Conservation (phyloP, 2,888 invertebrate genomes). For the Macrosoma leucophasiata region DNA sequence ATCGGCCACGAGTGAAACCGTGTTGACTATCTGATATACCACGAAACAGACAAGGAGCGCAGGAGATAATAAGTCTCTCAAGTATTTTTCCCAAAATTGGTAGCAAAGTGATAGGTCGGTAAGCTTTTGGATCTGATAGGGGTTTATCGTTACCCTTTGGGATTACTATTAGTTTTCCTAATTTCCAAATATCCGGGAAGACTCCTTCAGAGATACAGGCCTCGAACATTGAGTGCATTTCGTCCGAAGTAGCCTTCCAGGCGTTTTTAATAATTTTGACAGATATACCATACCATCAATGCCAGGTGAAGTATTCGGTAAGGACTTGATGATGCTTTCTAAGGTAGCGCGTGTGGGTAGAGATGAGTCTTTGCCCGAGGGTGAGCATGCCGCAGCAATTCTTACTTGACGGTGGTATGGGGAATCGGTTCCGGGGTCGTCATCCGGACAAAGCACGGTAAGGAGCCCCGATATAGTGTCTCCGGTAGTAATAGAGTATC, state of each 20-base stretch:
- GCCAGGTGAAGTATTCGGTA: conserved; percentile 32
- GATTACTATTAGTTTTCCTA: conserved; percentile 24
- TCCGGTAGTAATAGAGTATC: conserved; percentile 3
- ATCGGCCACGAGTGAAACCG: conserved; percentile 18
- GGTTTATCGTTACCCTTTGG: conserved; percentile 30
- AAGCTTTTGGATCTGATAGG: conserved; percentile 26
- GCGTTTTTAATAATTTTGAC: conserved; percentile 22
- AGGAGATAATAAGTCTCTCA: conserved; percentile 25
- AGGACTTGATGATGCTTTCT: conserved; percentile 15
- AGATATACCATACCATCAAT: conserved; percentile 29
- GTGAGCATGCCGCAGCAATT: conserved; percentile 18
- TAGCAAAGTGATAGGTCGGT: conserved; percentile 32
- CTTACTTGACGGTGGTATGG: conserved; percentile 26
- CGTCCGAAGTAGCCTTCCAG: conserved; percentile 19
- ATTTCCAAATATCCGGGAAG: conserved; percentile 30
- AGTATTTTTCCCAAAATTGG: conserved; percentile 32
- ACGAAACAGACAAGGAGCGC: conserved; percentile 19
- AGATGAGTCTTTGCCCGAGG: conserved; percentile 19
- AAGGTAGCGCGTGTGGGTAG: conserved; percentile 10
- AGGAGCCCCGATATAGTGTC: conserved; percentile 24
- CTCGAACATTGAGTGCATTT: conserved; percentile 13
- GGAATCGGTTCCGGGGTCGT: conserved; percentile 18
- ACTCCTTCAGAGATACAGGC: conserved; percentile 25
- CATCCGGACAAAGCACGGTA: conserved; percentile 30
- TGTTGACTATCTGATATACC: conserved; percentile 20